Evolutionary conservation across 2,888 invertebrate genomes (phyloP).

Genomic region (Dryobota labecula): DNA sequence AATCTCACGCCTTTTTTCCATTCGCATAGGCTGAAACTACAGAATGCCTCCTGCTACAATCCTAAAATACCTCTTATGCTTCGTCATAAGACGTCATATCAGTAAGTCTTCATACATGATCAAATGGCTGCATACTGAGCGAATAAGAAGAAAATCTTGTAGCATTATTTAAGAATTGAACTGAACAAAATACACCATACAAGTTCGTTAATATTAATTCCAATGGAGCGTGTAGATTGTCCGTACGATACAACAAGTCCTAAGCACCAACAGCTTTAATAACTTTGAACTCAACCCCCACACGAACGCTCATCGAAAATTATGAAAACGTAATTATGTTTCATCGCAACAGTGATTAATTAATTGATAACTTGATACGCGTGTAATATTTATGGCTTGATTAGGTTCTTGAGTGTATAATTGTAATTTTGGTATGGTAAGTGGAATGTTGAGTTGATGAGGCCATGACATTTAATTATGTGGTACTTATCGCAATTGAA

Average conservation of each 20-base stretch:
- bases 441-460: slow-evolving; percentile 27
- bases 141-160: neutral
- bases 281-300: slow-evolving; percentile 37
- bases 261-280: slow-evolving; percentile 36
- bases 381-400: slow-evolving; percentile 53
- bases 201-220: slow-evolving; percentile 28
- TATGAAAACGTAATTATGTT: slow-evolving; percentile 63
- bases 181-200: neutral
- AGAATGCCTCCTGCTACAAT: no score
- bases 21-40: no score
- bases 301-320: slow-evolving; percentile 58
- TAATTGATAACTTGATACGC: slow-evolving; percentile 56
- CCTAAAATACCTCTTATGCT: no score
- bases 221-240: slow-evolving; percentile 12
- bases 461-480: slow-evolving; percentile 22
- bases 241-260: slow-evolving; percentile 24
- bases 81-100: no score
- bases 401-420: slow-evolving; percentile 48
- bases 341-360: slow-evolving; percentile 61
- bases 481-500: neutral
- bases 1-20: no score
- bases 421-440: slow-evolving; percentile 41
- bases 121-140: neutral
- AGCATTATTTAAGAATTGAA: neutral
- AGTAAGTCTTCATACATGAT: neutral